Conservation (phyloP, 2,797 vertebrate species). For the Oryzias sinensis region DNA sequence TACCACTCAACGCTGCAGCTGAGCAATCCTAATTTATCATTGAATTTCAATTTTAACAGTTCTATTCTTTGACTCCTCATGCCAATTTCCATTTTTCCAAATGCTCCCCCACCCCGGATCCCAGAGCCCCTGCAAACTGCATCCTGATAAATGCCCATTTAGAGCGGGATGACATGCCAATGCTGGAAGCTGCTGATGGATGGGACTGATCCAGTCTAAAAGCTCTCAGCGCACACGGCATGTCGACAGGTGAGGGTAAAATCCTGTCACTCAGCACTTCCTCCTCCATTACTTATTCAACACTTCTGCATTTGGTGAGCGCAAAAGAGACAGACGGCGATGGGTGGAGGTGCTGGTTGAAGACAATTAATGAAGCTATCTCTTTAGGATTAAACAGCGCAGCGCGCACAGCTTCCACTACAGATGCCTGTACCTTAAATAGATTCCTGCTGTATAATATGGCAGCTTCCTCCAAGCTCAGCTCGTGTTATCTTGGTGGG, state of each 20-base stretch:
- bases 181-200: slow-evolving; percentile 45
- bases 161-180: slow-evolving; percentile 18
- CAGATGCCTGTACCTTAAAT: slow-evolving; percentile 47
- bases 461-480: slow-evolving; percentile 44
- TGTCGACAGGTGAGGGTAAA: slow-evolving; percentile 54
- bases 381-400: slow-evolving; percentile 61
- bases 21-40: slow-evolving; percentile 12
- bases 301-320: slow-evolving; percentile 30
- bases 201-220: slow-evolving; percentile 35
- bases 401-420: slow-evolving; percentile 32
- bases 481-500: slow-evolving; percentile 54
- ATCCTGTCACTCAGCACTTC: slow-evolving; percentile 62
- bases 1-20: neutral
- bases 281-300: slow-evolving; percentile 50
- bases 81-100: slow-evolving; percentile 8
- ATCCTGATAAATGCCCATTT: slow-evolving; percentile 44
- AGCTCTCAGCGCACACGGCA: slow-evolving; percentile 24
- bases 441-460: slow-evolving; percentile 57
- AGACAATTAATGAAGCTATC: slow-evolving; percentile 69
- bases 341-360: slow-evolving; percentile 12
- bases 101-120: slow-evolving; percentile 9
- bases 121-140: slow-evolving; percentile 5
- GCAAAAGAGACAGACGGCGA: slow-evolving; percentile 27
- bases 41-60: no score
- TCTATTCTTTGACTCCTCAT: no score